Percentiles rank a stretch among this genome's conserved stretches.
These are phyloP conservation scores for Anoplopoma fimbria DNA, from an alignment of 2,113 vertebrate species.

Conservation along the genomic window DNA sequence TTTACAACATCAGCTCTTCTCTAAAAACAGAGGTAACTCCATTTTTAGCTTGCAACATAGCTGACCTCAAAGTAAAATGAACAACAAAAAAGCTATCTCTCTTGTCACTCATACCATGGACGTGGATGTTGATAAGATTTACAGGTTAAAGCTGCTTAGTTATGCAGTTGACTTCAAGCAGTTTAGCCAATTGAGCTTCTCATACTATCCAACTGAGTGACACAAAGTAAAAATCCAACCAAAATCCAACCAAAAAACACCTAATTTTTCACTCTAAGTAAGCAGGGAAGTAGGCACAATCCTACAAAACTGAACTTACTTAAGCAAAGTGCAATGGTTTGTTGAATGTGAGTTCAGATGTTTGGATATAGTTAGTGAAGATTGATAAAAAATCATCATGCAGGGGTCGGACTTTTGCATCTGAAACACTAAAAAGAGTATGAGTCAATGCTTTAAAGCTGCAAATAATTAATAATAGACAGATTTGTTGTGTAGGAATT, in stretches of 20 bases:
- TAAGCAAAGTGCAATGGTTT: not conserved
- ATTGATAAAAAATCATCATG: slow-evolving; percentile 3
- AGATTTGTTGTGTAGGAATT: slow-evolving; percentile 25
- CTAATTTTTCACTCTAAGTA: not conserved
- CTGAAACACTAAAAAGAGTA: slow-evolving; percentile 22
- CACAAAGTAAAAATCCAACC: not conserved
- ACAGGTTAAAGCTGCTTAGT: not conserved
- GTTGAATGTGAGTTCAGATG: slow-evolving; percentile 5
- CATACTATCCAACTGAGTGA: not conserved
- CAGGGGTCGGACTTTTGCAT: not conserved
- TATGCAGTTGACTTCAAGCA: not conserved
- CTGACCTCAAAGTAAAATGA: not conserved
- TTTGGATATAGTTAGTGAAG: not conserved
- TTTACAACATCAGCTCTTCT: not conserved
- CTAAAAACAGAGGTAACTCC: not conserved
- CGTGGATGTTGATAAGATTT: not conserved
- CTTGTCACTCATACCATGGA: not conserved
- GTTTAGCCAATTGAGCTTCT: not conserved
- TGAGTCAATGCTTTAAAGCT: slow-evolving; percentile 13
- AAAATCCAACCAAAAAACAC: not conserved
- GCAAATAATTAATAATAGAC: slow-evolving; percentile 40
- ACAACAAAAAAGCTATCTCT: not conserved
- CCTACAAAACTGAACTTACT: not conserved
- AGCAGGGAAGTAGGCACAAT: not conserved
- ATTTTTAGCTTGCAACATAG: not conserved